Evolutionary conservation across 2,888 invertebrate genomes (phyloP), one percentile per base, ranked within the genome.

Genomic region (Drosophila conformis): DNA sequence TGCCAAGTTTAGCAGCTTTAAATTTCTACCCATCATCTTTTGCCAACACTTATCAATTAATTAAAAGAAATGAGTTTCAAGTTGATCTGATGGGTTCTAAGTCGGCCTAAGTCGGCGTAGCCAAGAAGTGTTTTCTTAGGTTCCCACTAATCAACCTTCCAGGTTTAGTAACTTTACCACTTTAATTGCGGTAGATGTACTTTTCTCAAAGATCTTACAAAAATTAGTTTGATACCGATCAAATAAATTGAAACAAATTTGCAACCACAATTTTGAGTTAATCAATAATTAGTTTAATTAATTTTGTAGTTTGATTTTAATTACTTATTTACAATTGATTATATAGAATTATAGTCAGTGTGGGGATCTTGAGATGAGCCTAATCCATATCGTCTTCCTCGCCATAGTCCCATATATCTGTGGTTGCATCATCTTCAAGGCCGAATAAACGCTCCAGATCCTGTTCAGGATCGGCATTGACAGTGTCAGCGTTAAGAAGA

Each of bases 371-470:
- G 27, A 4, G 6, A 5, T 51, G 7, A 29, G 13, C 38, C 31
- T 64, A 83, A 11, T 66, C 61, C 53, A 76, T 42, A 27, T 81
- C 78, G 6, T 92, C 90, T 33, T 89, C 86, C 76, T 95, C 95
- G 0, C 94, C 95, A 77, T 95, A 95, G 87, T 95, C 94, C 65
- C 95, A 93, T 70, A 95, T 95, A 61, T 95, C 95, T 36, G 90
- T 80, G 31, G 52, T 65, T 21, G 42, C 61, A 42, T 84, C 85
- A 18, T 83, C 86, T 38, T 87, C 78, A 51, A 76, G 48, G 36
- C 77, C 95, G 94, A 81, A 85, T 13, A 81, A 60, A 11, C 61
- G 78, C 27, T 82, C 79, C 57, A 76, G 94, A 94, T 25, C 94
- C 56, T 82, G 80, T 29, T 82, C 85, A 2, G 69, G 62, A n/a